Percentiles rank a stretch among this genome's conserved stretches.
phyloP scores from a whole-genome alignment of 1,140 invertebrate genomes.

The Periplaneta americana region DNA sequence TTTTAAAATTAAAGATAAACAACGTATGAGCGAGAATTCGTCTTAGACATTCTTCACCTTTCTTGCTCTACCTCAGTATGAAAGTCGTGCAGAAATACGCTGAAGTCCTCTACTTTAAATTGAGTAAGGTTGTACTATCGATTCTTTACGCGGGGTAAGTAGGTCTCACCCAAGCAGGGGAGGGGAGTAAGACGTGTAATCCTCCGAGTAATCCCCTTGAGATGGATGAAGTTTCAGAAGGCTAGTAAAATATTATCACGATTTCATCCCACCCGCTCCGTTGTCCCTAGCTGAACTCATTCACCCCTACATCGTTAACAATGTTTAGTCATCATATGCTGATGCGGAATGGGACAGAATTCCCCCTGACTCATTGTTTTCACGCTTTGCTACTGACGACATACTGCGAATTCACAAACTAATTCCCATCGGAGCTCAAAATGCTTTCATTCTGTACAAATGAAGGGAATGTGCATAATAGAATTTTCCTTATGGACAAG shows the following conservation, averaged over 20 bases:
- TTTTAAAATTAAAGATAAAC: no score
- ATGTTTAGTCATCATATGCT: not conserved
- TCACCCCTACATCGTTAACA: not conserved
- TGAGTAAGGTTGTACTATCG: not conserved
- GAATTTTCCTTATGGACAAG: not conserved
- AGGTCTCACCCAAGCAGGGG: not conserved
- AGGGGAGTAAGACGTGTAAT: not conserved
- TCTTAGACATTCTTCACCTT: no score
- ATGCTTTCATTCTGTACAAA: not conserved
- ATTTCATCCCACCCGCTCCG: not conserved
- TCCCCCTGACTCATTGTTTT: not conserved
- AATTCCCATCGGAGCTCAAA: not conserved
- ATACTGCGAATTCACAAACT: not conserved
- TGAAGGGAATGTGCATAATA: not conserved
- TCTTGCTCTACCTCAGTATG: no score
- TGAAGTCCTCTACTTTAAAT: not conserved
- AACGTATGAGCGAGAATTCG: no score
- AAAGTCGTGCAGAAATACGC: no score
- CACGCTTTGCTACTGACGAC: not conserved
- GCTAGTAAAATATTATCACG: not conserved
- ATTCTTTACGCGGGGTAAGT: not conserved
- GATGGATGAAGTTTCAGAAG: not conserved
- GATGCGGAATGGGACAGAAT: no score
- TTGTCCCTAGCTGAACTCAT: not conserved
- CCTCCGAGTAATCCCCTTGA: not conserved